Conservation (phyloP, 2,888 invertebrate genomes). For the Gari tellinella region DNA sequence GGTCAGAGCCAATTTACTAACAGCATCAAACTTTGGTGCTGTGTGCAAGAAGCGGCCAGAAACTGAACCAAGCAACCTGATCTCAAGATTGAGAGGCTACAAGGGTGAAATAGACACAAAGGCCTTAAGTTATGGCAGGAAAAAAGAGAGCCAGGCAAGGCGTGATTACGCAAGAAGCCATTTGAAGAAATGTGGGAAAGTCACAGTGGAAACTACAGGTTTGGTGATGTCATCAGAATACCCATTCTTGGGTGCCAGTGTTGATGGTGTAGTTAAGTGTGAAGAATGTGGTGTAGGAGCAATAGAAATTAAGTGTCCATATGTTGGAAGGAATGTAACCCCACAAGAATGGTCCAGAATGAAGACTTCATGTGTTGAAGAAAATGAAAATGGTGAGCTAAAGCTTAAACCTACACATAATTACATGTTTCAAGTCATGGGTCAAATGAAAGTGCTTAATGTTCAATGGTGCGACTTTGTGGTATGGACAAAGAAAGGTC, state of each 20-base stretch:
- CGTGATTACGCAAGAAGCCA: too few species aligned
- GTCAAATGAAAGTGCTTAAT: not conserved
- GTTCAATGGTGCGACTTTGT: constrained; percentile 13
- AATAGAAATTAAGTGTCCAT: too few species aligned
- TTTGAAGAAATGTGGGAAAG: too few species aligned
- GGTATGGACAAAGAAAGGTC: constrained; percentile 7
- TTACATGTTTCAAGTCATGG: too few species aligned
- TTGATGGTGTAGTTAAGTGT: too few species aligned
- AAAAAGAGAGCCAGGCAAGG: too few species aligned
- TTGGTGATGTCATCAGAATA: not conserved
- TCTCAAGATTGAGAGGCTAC: not conserved
- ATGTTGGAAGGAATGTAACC: constrained; percentile 6
- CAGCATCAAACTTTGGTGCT: constrained; percentile 3
- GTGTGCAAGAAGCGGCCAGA: not conserved
- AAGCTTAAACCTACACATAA: not conserved
- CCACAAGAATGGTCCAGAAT: too few species aligned
- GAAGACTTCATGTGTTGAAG: too few species aligned
- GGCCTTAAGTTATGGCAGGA: not conserved
- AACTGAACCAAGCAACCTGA: constrained; percentile 1
- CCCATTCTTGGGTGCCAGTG: too few species aligned
- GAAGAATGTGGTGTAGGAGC: too few species aligned
- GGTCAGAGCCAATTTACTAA: too few species aligned
- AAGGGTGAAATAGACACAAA: not conserved
- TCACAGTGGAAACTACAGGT: too few species aligned
- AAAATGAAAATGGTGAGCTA: not conserved